These are phyloP conservation scores for Megaceryle maxima DNA, from an alignment of 2,113 vertebrate species.

Conservation along the genomic window DNA sequence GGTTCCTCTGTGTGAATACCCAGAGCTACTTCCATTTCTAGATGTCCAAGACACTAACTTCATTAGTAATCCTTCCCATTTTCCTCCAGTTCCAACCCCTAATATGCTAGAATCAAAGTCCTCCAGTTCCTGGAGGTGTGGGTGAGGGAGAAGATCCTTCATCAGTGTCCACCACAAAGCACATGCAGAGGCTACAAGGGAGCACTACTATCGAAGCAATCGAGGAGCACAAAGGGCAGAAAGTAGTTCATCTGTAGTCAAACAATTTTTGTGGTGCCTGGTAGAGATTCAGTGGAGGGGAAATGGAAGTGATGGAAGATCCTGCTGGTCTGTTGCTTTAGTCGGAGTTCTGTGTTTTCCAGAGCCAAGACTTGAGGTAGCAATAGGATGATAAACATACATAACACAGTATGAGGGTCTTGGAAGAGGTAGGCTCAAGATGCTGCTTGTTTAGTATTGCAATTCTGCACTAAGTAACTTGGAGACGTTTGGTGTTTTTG, in stretches of 20 bases:
- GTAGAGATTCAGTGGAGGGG: neutral
- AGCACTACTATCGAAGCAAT: neutral
- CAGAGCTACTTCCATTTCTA: neutral
- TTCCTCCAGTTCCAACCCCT: neutral
- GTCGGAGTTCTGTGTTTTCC: fast-evolving
- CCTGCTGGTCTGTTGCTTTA: neutral
- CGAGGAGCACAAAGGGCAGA: neutral
- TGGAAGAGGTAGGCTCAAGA: neutral
- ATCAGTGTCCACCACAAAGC: neutral
- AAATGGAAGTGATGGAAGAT: neutral
- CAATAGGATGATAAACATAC: too few relatives aligned
- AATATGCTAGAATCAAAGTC: neutral
- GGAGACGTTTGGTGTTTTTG: neutral
- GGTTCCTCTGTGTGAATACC: neutral
- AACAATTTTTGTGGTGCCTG: neutral
- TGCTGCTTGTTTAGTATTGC: neutral
- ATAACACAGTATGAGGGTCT: fast-evolving
- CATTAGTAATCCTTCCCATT: neutral
- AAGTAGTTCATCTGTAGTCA: neutral
- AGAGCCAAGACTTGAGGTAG: neutral
- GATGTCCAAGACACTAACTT: neutral
- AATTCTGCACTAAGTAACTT: neutral
- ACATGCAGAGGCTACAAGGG: neutral
- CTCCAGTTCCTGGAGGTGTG: neutral
- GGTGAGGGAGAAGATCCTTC: neutral